A percentile compares a stretch with the other conserved stretches of the same genome.
These are phyloP conservation scores for Euleptes europaea DNA, from an alignment of 2,113 vertebrate species.

Conservation along the genomic window DNA sequence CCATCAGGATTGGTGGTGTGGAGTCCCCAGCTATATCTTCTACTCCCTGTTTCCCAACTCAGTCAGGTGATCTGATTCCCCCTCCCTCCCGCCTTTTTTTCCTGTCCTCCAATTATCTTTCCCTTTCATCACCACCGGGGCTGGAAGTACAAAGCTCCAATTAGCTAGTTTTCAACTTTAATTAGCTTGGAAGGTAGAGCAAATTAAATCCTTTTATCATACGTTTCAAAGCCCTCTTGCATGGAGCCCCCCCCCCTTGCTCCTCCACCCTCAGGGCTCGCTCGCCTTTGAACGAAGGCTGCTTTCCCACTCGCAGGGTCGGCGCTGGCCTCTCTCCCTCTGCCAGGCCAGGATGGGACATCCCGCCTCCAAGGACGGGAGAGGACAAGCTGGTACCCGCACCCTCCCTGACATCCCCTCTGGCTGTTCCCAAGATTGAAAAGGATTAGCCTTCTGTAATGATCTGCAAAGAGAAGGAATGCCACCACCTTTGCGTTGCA, in stretches of 20 bases:
- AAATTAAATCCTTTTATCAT: conserved; percentile 77
- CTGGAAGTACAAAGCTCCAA: conserved; percentile 73
- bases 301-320: background rate
- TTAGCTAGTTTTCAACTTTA: conserved; percentile 78
- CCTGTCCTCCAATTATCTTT: conserved; percentile 68
- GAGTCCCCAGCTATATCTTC: background rate
- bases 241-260: background rate
- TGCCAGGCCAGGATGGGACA: background rate
- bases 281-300: conserved; percentile 43
- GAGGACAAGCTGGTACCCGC: background rate
- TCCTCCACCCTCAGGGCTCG: conserved; percentile 10
- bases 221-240: conserved; percentile 66
- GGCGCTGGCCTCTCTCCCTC: conserved; percentile 26
- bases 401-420: background rate
- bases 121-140: conserved; percentile 65
- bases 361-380: background rate
- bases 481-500: background rate
- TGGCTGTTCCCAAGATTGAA: background rate
- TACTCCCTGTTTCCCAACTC: background rate
- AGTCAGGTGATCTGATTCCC: background rate
- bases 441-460: background rate
- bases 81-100: conserved; percentile 31
- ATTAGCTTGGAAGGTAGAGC: conserved; percentile 76
- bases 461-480: background rate
- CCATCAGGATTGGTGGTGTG: background rate